phyloP scores from a whole-genome alignment of 2,888 invertebrate genomes.

The Dorcus parallelipipedus region DNA sequence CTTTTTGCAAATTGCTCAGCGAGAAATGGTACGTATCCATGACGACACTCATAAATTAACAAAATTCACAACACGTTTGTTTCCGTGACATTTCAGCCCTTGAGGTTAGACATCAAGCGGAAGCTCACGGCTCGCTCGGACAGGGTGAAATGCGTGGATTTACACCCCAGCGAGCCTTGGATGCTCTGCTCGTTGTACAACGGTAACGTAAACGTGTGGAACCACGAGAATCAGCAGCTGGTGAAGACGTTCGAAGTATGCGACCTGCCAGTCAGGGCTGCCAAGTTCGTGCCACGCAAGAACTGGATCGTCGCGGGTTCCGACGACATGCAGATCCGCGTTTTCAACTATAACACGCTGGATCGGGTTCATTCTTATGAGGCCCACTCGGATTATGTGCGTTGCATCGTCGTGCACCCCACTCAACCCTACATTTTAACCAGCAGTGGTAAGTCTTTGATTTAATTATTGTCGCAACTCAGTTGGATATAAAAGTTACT shows the following conservation, averaged over 20 bases:
- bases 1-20: too few relatives aligned
- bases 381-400: conserved; percentile 97
- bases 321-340: conserved; percentile 91
- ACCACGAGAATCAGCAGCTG: conserved; percentile 90
- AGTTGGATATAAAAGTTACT: neutral
- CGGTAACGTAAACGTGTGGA: conserved; percentile 99
- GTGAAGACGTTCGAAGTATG: conserved; percentile 91
- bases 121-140: conserved; percentile 97
- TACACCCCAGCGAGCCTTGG: conserved; percentile 98
- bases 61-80: neutral
- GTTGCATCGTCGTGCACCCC: conserved; percentile 95
- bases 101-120: conserved; percentile 96
- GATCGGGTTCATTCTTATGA: conserved; percentile 95
- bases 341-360: conserved; percentile 98
- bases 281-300: conserved; percentile 94
- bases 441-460: conserved; percentile 75
- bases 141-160: conserved; percentile 95
- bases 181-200: conserved; percentile 97
- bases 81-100: conserved; percentile 62
- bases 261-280: conserved; percentile 93
- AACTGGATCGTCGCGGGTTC: conserved; percentile 99
- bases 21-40: conserved; percentile 9
- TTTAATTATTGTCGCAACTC: neutral
- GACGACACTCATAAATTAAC: neutral
- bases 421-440: conserved; percentile 96